phyloP scores from a whole-genome alignment of 1,140 invertebrate genomes.

The Spodoptera frugiperda region DNA sequence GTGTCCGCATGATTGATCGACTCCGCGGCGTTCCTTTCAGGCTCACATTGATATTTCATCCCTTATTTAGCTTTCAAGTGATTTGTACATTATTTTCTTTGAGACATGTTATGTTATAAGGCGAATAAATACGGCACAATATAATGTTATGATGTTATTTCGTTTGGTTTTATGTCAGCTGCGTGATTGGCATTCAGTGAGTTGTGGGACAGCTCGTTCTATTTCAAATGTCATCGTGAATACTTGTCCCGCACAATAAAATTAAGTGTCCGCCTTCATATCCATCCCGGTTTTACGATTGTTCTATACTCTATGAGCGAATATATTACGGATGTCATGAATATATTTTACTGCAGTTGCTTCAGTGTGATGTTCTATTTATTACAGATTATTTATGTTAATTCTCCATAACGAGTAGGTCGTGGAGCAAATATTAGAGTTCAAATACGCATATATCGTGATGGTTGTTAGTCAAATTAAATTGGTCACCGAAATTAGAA shows the following conservation, averaged over 20 bases:
- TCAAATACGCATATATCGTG: not conserved
- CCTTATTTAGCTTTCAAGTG: slow-evolving; percentile 52
- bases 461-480: not conserved
- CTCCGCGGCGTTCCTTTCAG: slow-evolving; percentile 47
- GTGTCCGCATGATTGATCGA: slow-evolving; percentile 63
- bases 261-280: slow-evolving; percentile 35
- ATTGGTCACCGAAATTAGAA: slow-evolving; percentile 18
- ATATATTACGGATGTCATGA: slow-evolving; percentile 13
- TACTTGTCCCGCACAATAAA: slow-evolving; percentile 36
- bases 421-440: not conserved
- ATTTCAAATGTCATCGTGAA: slow-evolving; percentile 28
- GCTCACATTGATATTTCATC: slow-evolving; percentile 20
- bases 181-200: slow-evolving; percentile 26
- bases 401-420: not conserved
- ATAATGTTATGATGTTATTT: slow-evolving; percentile 17
- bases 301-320: slow-evolving; percentile 23
- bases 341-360: slow-evolving; percentile 36
- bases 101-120: not conserved
- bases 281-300: slow-evolving; percentile 37
- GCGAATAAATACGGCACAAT: not conserved
- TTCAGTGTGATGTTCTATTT: slow-evolving; percentile 7
- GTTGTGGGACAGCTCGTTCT: slow-evolving; percentile 22
- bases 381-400: not conserved
- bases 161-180: slow-evolving; percentile 8
- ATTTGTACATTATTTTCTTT: slow-evolving; percentile 46